Evolutionary conservation across 2,888 invertebrate species (phyloP).

Genomic region (Dendrolimus pini): DNA sequence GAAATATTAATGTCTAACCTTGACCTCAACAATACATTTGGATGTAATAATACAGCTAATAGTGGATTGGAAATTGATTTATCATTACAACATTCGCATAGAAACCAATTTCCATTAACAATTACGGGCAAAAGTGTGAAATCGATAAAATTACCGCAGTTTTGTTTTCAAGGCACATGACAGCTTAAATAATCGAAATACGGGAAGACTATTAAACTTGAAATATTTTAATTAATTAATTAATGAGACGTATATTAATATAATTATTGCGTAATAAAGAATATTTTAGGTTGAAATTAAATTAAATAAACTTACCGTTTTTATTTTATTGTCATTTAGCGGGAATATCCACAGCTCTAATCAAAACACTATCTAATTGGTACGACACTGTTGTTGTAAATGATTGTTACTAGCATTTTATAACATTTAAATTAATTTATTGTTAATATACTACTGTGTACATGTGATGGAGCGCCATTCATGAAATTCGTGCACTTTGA

Average conservation of each 20-base stretch:
- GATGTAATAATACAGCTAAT: slow-evolving; percentile 6
- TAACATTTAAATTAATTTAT: slow-evolving; percentile 48
- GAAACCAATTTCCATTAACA: slow-evolving; percentile 44
- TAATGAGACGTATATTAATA: neutral
- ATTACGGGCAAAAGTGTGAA: slow-evolving; percentile 44
- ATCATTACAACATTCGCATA: slow-evolving; percentile 37
- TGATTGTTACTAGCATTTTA: slow-evolving; percentile 57
- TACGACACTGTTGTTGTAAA: slow-evolving; percentile 45
- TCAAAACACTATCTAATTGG: slow-evolving; percentile 66
- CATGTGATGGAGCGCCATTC: slow-evolving; percentile 59
- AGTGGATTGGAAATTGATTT: slow-evolving; percentile 23
- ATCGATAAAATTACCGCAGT: slow-evolving; percentile 78
- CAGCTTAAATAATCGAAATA: neutral
- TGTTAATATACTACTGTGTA: slow-evolving; percentile 32
- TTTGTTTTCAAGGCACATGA: slow-evolving; percentile 47
- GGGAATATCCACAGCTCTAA: slow-evolving; percentile 32
- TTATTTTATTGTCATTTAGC: slow-evolving; percentile 56
- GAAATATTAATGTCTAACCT: slow-evolving; percentile 8
- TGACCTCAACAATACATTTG: slow-evolving; percentile 11
- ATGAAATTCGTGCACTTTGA: slow-evolving; percentile 59
- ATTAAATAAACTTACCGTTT: slow-evolving; percentile 36
- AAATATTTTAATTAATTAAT: neutral
- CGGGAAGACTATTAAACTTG: no score
- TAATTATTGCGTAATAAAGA: slow-evolving; percentile 15
- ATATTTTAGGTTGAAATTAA: slow-evolving; percentile 1